Evolutionary conservation across 30 jellyfish, hydroid and myxozoan species (phyloP), one percentile per base, ranked within the genome.

Genomic region (Clytia hemisphaerica): DNA sequence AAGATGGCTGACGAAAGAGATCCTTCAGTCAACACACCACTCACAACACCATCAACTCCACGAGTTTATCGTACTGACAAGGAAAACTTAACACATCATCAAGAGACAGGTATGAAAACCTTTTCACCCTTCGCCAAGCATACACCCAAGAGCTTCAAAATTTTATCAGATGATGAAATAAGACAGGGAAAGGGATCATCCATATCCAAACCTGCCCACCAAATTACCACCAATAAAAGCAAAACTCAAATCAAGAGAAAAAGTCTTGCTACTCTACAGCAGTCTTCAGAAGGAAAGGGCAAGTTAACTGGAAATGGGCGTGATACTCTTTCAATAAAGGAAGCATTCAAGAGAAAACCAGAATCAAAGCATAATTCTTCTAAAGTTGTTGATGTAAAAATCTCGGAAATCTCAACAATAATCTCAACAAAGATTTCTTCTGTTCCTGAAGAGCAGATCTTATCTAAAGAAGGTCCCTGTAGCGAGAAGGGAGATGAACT

Each of bases 191-290:
- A n/a, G n/a, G n/a, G n/a, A n/a, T n/a, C n/a, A n/a, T n/a, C n/a
- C n/a, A n/a, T n/a, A n/a, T n/a, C n/a, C n/a, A n/a, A n/a, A n/a
- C n/a, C n/a, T n/a, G n/a, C n/a, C n/a, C n/a, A n/a, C n/a, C n/a
- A n/a, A n/a, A n/a, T n/a, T n/a, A n/a, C n/a, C n/a, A n/a, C n/a
- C n/a, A 34, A 65, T 2, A 65, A 34, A 65, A 1, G 26, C 33
- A 34, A 65, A 65, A 45, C 64, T 28, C 37, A 19, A 29, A 65
- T 36, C 22, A 67, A 67, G 75, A 58, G 96, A 40, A 53, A 61
- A 61, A 85, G 89, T 24, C 85, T 86, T 25, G 89, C 96, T 19
- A 86, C 93, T 15, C 36, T 86, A 25, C 93, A 86, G 61, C 96
- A 66, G 32, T 77, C 93, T 30, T 70, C 85, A 32, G 78, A 1